Evolutionary conservation across 2,113 vertebrate species (phyloP).

Genomic region (Uropsilus gracilis): DNA sequence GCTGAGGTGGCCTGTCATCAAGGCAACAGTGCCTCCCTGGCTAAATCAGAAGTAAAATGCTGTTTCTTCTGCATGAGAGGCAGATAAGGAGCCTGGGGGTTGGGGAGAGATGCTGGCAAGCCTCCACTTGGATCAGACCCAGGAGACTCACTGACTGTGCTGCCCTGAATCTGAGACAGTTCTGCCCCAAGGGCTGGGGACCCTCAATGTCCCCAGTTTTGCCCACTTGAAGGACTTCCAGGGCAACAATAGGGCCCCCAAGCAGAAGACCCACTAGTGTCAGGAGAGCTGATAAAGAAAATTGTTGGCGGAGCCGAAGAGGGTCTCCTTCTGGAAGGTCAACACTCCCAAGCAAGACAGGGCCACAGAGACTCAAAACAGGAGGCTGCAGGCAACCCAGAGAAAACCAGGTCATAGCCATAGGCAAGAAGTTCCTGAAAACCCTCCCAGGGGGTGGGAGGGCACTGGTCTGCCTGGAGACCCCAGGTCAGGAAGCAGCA

Average conservation of each 20-base stretch:
- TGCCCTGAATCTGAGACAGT: background rate
- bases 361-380: background rate
- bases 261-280: too few relatives aligned
- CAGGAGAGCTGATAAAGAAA: background rate
- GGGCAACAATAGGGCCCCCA: background rate
- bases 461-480: too few relatives aligned
- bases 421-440: background rate
- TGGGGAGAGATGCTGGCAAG: background rate
- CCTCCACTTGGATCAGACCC: background rate
- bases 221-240: background rate
- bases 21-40: background rate
- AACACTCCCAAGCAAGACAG: background rate
- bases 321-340: background rate
- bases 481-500: background rate
- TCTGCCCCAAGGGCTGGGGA: background rate
- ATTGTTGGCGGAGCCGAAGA: background rate
- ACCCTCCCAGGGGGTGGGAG: rapidly evolving
- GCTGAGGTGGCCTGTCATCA: background rate
- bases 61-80: background rate
- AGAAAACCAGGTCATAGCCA: constrained; percentile 69
- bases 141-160: background rate
- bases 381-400: background rate
- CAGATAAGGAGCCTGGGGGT: too few relatives aligned
- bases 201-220: background rate
- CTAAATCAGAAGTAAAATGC: background rate